Evolutionary conservation across 2,888 invertebrate species (phyloP).

Genomic region (Chaetogeoica ovagalla): DNA sequence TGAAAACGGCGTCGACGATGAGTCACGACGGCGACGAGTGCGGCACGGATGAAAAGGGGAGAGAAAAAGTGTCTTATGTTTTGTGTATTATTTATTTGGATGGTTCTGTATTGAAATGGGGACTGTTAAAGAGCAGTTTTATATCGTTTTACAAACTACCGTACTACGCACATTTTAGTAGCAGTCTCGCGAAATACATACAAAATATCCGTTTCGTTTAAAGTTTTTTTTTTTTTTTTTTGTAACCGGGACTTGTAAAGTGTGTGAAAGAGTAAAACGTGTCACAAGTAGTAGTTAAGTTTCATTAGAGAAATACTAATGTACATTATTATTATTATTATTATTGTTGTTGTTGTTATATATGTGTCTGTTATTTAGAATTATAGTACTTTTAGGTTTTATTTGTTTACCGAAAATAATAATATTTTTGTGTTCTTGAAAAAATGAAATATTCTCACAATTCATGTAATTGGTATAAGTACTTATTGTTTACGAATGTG

Average conservation of each 20-base stretch:
- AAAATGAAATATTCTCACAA: too few species aligned
- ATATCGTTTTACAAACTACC: background rate
- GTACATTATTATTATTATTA: too few species aligned
- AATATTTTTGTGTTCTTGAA: too few species aligned
- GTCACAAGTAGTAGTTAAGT: background rate
- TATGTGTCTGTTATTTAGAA: too few species aligned
- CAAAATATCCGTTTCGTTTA: background rate
- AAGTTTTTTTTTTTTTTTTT: too few species aligned
- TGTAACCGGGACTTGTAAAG: too few species aligned
- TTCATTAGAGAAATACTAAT: background rate
- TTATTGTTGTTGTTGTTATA: too few species aligned
- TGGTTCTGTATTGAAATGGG: constrained; percentile 3
- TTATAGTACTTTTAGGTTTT: too few species aligned
- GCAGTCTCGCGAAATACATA: background rate
- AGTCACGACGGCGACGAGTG: constrained; percentile 23
- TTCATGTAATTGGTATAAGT: too few species aligned
- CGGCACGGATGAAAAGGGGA: constrained; percentile 26
- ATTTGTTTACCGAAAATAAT: too few species aligned
- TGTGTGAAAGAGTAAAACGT: background rate
- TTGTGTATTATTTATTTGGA: constrained; percentile 11
- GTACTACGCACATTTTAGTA: background rate
- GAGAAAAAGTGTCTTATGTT: constrained; percentile 41
- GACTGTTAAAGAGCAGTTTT: background rate
- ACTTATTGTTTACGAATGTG: too few species aligned
- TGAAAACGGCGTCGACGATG: constrained; percentile 39